A percentile compares a stretch with the other conserved stretches of the same genome.
Evolutionary conservation across 2,113 vertebrate species (phyloP).

Genomic region (Ascaphus truei): DNA sequence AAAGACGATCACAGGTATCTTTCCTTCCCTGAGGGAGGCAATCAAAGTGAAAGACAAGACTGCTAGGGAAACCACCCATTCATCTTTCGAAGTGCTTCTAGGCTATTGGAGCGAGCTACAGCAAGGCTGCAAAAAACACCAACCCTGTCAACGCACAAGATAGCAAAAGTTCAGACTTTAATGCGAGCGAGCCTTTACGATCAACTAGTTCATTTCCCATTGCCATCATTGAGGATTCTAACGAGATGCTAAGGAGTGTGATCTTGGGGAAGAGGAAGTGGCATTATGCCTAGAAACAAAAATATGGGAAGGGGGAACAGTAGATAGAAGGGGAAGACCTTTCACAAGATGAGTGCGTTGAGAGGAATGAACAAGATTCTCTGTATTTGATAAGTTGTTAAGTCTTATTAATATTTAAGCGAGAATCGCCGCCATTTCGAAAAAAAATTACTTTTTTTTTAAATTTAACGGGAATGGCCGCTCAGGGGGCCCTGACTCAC

Average conservation of each 20-base stretch:
- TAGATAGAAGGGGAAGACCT: no score
- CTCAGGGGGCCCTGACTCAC: no score
- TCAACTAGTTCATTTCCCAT: neutral
- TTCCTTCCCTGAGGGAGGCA: conserved; percentile 27
- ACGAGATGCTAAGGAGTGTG: no score
- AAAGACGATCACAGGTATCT: conserved; percentile 28
- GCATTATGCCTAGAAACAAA: neutral
- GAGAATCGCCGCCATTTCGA: no score
- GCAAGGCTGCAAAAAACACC: neutral
- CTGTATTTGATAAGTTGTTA: no score
- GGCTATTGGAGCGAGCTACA: neutral
- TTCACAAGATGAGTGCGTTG: no score
- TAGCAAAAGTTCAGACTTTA: neutral
- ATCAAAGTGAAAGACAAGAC: conserved; percentile 33
- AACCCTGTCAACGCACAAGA: conserved; percentile 14
- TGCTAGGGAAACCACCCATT: conserved; percentile 15
- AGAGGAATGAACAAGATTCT: no score
- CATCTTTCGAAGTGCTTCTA: conserved; percentile 20
- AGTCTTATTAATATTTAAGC: no score
- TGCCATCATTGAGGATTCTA: neutral
- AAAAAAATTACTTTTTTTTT: no score
- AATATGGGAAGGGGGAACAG: neutral
- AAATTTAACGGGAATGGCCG: no score
- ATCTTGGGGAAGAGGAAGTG: neutral
- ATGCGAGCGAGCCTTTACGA: neutral